Base-by-base conservation (phyloP, 2,888 invertebrate genomes). In the Ochropleura plecta region DNA sequence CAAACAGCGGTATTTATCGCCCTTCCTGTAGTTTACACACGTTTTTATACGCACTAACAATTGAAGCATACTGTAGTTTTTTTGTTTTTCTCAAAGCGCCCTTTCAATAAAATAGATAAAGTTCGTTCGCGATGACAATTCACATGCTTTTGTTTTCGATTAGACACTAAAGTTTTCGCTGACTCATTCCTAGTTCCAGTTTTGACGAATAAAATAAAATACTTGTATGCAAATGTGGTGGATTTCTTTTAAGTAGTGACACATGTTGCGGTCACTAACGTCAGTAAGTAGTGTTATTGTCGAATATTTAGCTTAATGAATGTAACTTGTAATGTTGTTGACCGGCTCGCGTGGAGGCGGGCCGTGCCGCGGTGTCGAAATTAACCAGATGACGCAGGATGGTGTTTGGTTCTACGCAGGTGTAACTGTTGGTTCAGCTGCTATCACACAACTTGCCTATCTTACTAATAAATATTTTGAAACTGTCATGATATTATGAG, bases 381-480 rank as follows among this genome's bases (percentile, higher is more conserved):
- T 94, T 93, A 90, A 90, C 91, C 82, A 81, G 74, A 92, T 96
- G 96, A 96, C 95, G 96, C 94, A 95, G 92, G 89, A 82, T 78
- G 75, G 78, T 89, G 90, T 91, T 90, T 90, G 89, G 86, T 72
- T 85, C 78, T 83, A 84, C 90, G 88, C 93, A 94, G 92, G 91
- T 93, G 94, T 86, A 74, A 40, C 8, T 93, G 90, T 95, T 93
- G 83, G 88, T 88, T 85, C 95, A 95, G 94, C 92, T 93, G 95
- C 53, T 76, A 70, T 67, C 67, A 74, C 81, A 86, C 81, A 83
- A 85, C 83, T 79, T 78, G 69, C 82, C 83, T 82, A 82, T 82
- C 73, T 82, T 77, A 78, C 64, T 74, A 78, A 73, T 81, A 86
- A 84, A 87, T 87, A 79, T 81, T 82, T 81, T 73, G 84, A 88